Percentiles rank a stretch among this genome's conserved stretches.
These are phyloP conservation scores for Metridium senile DNA, from an alignment of 92 coral and sea anemone genomes.

Conservation along the genomic window DNA sequence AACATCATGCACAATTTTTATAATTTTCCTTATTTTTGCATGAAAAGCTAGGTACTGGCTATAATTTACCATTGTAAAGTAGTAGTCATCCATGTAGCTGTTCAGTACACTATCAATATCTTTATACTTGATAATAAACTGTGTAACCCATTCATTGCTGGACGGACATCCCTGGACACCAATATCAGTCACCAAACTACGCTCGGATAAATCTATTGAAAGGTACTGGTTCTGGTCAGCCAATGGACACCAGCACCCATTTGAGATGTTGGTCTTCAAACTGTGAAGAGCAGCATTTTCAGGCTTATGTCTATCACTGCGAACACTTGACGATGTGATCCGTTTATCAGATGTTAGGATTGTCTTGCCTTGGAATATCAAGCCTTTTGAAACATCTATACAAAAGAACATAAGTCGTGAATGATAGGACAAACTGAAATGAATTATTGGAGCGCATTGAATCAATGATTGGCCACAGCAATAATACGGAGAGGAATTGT, in stretches of 20 bases:
- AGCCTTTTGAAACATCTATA: constrained; percentile 4
- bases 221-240: constrained; percentile 1
- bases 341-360: neutral
- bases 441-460: too few relatives aligned
- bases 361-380: constrained; percentile 5
- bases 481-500: too few relatives aligned
- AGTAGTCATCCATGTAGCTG: neutral
- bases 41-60: too few relatives aligned
- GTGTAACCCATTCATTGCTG: constrained; percentile 23
- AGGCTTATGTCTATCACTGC: neutral
- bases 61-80: neutral
- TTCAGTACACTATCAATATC: neutral
- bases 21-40: too few relatives aligned
- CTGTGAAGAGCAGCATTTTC: constrained; percentile 6
- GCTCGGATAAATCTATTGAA: constrained; percentile 1
- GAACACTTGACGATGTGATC: neutral
- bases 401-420: neutral
- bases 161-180: constrained; percentile 29
- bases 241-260: constrained; percentile 31
- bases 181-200: constrained; percentile 19
- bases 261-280: neutral
- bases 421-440: too few relatives aligned
- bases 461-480: too few relatives aligned
- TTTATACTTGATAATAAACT: neutral
- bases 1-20: too few relatives aligned